Evolutionary conservation across 2,113 vertebrate species (phyloP), one percentile per base, ranked within the genome.

Genomic region (Tachuris rubrigastra): DNA sequence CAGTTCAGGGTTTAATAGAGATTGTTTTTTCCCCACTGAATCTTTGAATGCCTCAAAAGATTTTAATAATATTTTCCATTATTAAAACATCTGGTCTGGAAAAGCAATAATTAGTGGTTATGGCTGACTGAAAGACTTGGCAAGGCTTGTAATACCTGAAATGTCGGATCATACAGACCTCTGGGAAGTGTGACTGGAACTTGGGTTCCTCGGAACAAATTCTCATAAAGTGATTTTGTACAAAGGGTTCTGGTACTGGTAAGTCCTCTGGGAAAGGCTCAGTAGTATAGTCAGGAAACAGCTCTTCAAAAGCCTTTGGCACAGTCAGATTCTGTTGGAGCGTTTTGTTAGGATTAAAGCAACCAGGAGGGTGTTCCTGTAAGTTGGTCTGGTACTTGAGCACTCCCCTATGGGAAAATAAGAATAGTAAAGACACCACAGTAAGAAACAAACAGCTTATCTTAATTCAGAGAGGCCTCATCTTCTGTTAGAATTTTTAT

Each of bases 301-400:
- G 47, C 71, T 93, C 95, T 78, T 97, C 95, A 90, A 96, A 80
- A 92, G 89, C 58, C 17, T 89, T 85, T 76, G 91, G 67, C 66
- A 87, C 41, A 10, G 90, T 94, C 77, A 86, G 56, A 69, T 96
- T 94, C 88, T 94, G 91, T 67, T 35, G 35, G 67, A n/a, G 75
- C 13, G 98, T 99, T 97, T 95, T 96, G 95, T 99, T 99, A 90
- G 97, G 96, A 95, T 84, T 94, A 78, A 99, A 87, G 97, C 99
- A 99, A 95, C 99, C 99, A 42, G 99, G 99, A 81, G 98, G 98
- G 65, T 99, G 99, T 50, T 98, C 97, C 59, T 99, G 98, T 75
- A 99, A 87, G 86, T 99, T 99, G 87, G 97, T 98, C 87, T 99
- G 99, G 97, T 99, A 99, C 97, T 99, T 99, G 85, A 99, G 97